phyloP scores from a whole-genome alignment of 2,888 invertebrate species.

The Eupithecia dodoneata region DNA sequence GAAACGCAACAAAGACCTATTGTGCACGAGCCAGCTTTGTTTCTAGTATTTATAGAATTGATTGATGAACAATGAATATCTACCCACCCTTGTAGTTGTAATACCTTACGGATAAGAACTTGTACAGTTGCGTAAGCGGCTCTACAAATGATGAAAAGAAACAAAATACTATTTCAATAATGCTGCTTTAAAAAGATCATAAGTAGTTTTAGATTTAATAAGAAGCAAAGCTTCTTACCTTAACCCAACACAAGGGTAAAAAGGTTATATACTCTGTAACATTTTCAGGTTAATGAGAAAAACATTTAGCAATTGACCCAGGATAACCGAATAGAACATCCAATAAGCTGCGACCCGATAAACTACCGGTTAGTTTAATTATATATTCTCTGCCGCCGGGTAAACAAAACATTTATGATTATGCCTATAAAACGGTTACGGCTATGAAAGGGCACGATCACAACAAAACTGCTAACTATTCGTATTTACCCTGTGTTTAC shows the following conservation, averaged over 20 bases:
- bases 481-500: slow-evolving; percentile 6
- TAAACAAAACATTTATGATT: slow-evolving; percentile 9
- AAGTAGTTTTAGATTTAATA: neutral
- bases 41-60: slow-evolving; percentile 18
- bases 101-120: neutral
- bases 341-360: neutral
- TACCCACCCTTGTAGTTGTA: neutral
- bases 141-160: neutral
- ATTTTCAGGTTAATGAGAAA: neutral
- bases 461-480: slow-evolving; percentile 24
- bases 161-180: neutral
- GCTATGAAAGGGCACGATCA: slow-evolving; percentile 16
- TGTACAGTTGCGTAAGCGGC: neutral
- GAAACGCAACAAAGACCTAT: slow-evolving; percentile 28
- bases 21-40: slow-evolving; percentile 30
- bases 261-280: neutral
- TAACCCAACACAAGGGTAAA: neutral
- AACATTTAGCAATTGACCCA: neutral
- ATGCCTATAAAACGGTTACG: slow-evolving; percentile 16
- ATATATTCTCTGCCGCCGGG: neutral
- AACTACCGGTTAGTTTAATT: neutral
- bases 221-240: neutral
- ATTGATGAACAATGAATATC: slow-evolving; percentile 1
- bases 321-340: neutral
- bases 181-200: neutral